Evolutionary conservation across 2,888 invertebrate genomes (phyloP).

Genomic region (Parnassius orleans): DNA sequence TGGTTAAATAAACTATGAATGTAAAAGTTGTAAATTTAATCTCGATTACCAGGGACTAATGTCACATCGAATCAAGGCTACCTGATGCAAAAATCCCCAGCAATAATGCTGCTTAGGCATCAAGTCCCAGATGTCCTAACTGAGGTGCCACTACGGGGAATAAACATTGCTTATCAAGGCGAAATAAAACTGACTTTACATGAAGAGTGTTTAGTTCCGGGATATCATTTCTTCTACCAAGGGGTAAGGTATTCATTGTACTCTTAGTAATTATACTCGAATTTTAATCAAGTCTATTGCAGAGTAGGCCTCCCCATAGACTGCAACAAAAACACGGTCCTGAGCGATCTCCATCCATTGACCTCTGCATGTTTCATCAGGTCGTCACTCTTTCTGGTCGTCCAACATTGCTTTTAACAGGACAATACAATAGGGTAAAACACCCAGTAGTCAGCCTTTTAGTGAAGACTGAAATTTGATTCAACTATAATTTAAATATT

Average conservation of each 20-base stretch:
- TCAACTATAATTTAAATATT: too few species aligned
- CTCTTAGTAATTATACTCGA: not conserved
- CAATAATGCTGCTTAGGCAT: conserved; percentile 52
- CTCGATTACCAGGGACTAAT: conserved; percentile 40
- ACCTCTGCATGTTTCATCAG: too few species aligned
- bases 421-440: too few species aligned
- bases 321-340: too few species aligned
- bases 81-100: conserved; percentile 53
- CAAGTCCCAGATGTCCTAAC: conserved; percentile 56
- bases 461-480: too few species aligned
- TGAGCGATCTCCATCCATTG: too few species aligned
- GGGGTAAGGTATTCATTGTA: conserved; percentile 42
- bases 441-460: too few species aligned
- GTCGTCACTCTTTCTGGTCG: too few species aligned
- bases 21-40: not conserved
- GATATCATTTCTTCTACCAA: conserved; percentile 68
- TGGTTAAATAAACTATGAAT: too few species aligned
- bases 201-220: conserved; percentile 60
- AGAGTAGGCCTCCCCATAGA: too few species aligned
- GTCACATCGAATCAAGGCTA: conserved; percentile 43
- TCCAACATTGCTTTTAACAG: too few species aligned
- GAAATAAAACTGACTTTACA: conserved; percentile 47
- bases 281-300: too few species aligned
- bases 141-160: conserved; percentile 52
- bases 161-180: conserved; percentile 49